Base-by-base conservation (phyloP, 2,888 invertebrate genomes). In the Orthosia gothica region DNA sequence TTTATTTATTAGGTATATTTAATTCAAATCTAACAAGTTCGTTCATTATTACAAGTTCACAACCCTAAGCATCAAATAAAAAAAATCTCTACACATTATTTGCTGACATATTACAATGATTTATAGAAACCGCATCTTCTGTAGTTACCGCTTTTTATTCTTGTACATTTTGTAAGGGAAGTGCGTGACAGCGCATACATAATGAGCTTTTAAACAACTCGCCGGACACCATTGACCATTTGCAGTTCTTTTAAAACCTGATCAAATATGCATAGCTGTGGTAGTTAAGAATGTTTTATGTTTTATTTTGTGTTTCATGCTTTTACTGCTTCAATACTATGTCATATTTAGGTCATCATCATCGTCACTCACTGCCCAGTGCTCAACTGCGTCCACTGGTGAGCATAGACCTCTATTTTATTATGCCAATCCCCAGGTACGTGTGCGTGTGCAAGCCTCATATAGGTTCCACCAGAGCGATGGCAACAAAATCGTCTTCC, bases 141-240 rank as follows among this genome's bases (percentile, higher is more conserved):
- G 76, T 61, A 57, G 63, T 70, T n/a, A 64, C 82, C 81, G 66
- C 76, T 57, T 74, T 83, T 49, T 69, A 76, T 72, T 79, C 83
- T 83, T 72, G 76, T 79, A 76, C 55, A 65, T 68, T 83, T 80
- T 76, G 81, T 76, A 76, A 82, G 32, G 83, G 82, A 82, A 82
- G 76, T 69, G 68, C 83, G 81, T 83, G 82, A 70, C 83, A 73
- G 18, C 64, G 83, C 82, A 82, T 82, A 61, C 67, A 61, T 72
- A 69, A 70, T 68, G 12, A 18, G 26, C 26, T 63, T 32, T 64
- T 72, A 59, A 72, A 71, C 47, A 65, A 65, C 32, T 18, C 50
- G n/a, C 26, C 55, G 52, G 50, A 73, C 49, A 54, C 18, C 26
- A 47, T 59, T 71, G 81, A 65, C 57, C 64, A 79, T 68, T 61